phyloP scores from a whole-genome alignment of 2,797 vertebrate genomes.

The Picus viridis region DNA sequence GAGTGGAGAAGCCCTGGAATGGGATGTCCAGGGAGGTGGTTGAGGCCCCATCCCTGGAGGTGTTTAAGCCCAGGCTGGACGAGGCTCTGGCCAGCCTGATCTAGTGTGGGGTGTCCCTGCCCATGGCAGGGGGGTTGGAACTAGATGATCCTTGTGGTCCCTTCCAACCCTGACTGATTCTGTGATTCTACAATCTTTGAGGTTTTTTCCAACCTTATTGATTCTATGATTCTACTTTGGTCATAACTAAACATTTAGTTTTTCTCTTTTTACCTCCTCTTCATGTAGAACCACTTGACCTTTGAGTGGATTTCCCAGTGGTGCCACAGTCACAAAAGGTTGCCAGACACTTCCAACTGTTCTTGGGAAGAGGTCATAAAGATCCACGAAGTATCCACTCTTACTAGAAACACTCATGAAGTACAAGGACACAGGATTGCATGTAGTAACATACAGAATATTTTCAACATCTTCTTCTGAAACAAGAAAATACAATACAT shows the following conservation, averaged over 20 bases:
- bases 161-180: too few species aligned
- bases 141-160: too few species aligned
- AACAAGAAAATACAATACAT: conserved; percentile 42
- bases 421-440: conserved; percentile 92
- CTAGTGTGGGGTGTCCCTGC: too few species aligned
- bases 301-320: conserved; percentile 87
- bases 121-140: too few species aligned
- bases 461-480: conserved; percentile 76
- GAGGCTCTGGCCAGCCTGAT: too few species aligned
- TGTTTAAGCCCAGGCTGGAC: too few species aligned
- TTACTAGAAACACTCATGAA: conserved; percentile 83
- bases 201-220: too few species aligned
- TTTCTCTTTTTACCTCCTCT: conserved; percentile 85
- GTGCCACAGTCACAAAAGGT: conserved; percentile 89
- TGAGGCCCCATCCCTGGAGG: too few species aligned
- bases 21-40: too few species aligned
- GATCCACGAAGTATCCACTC: conserved; percentile 84
- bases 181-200: too few species aligned
- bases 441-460: conserved; percentile 85
- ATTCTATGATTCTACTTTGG: not conserved
- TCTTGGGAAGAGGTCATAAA: conserved; percentile 92
- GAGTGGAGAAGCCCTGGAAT: too few species aligned
- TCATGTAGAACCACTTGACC: conserved; percentile 95
- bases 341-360: conserved; percentile 89
- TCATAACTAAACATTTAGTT: not conserved